A percentile compares a stretch with the other conserved stretches of the same genome.
Conservation (phyloP, 2,797 vertebrate species). For the Benthosema pterotum region DNA sequence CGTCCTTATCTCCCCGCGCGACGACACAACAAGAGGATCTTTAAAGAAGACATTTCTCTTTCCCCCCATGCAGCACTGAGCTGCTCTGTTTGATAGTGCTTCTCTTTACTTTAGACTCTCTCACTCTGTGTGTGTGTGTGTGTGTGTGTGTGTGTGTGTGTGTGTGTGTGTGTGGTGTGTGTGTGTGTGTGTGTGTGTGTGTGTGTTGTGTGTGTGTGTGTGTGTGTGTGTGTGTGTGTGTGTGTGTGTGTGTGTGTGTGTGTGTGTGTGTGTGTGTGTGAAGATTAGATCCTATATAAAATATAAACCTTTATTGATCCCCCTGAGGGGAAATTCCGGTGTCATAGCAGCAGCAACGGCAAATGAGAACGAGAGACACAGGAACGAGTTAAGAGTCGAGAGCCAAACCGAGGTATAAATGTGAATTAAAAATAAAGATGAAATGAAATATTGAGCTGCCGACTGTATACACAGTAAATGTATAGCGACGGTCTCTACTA, state of each 20-base stretch:
- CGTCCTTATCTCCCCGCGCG: conserved; percentile 72
- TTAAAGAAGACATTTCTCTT: conserved; percentile 76
- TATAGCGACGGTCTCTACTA: too few species aligned
- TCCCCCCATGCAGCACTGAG: conserved; percentile 50
- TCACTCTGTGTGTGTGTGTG: conserved; percentile 26
- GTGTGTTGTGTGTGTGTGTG: conserved; percentile 42
- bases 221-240: conserved; percentile 29
- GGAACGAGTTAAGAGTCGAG: too few species aligned
- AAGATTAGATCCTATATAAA: too few species aligned
- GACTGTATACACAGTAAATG: too few species aligned
- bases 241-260: conserved; percentile 42
- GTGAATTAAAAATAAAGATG: too few species aligned
- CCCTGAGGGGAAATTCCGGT: too few species aligned
- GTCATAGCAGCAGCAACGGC: too few species aligned
- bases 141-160: conserved; percentile 25
- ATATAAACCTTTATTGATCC: too few species aligned
- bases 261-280: conserved; percentile 6
- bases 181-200: conserved; percentile 21
- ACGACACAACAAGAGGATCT: conserved; percentile 76
- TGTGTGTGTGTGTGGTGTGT: not conserved
- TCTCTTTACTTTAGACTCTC: conserved; percentile 25
- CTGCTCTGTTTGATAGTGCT: conserved; percentile 55
- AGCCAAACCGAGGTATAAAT: too few species aligned
- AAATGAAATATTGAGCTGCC: too few species aligned
- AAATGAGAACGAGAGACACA: too few species aligned